phyloP scores from a whole-genome alignment of 2,113 vertebrate genomes.

The Erpornis zantholeuca region DNA sequence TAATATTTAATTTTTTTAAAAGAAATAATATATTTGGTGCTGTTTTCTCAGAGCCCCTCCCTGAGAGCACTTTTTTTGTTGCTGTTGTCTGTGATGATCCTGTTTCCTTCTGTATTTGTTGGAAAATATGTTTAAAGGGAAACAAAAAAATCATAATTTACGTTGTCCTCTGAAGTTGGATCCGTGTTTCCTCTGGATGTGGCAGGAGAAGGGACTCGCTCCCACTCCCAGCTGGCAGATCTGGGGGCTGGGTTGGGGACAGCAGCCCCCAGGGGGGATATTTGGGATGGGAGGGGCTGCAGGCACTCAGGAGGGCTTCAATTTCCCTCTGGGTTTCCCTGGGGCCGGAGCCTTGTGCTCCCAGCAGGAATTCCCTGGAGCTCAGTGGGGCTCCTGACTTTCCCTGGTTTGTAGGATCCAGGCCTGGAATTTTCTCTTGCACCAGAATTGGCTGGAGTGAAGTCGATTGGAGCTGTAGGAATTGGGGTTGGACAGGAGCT shows the following conservation, averaged over 20 bases:
- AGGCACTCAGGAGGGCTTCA: rapidly evolving
- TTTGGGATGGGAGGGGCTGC: neutral
- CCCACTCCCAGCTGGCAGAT: neutral
- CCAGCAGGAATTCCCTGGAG: rapidly evolving
- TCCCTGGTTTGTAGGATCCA: neutral
- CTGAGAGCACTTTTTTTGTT: conserved; percentile 68
- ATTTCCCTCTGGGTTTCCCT: neutral
- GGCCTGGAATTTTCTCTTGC: conserved; percentile 26
- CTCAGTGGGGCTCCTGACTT: rapidly evolving
- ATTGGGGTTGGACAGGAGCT: neutral
- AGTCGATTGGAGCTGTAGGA: neutral
- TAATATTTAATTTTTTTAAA: conserved; percentile 77
- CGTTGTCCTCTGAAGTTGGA: neutral
- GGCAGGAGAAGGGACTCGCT: neutral
- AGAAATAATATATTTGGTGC: conserved; percentile 82
- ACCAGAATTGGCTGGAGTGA: conserved; percentile 45
- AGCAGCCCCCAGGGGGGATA: neutral
- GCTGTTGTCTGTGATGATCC: conserved; percentile 51
- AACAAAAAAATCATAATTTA: conserved; percentile 25
- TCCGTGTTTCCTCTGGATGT: neutral
- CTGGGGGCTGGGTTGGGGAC: neutral
- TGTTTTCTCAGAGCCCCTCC: conserved; percentile 75
- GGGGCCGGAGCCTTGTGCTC: neutral
- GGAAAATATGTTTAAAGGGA: conserved; percentile 69
- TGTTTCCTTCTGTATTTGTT: conserved; percentile 66